Percentiles rank a stretch among this genome's conserved stretches.
These are phyloP conservation scores for Pachliopta kotzebuea DNA, from an alignment of 2,888 invertebrate species.

Conservation along the genomic window DNA sequence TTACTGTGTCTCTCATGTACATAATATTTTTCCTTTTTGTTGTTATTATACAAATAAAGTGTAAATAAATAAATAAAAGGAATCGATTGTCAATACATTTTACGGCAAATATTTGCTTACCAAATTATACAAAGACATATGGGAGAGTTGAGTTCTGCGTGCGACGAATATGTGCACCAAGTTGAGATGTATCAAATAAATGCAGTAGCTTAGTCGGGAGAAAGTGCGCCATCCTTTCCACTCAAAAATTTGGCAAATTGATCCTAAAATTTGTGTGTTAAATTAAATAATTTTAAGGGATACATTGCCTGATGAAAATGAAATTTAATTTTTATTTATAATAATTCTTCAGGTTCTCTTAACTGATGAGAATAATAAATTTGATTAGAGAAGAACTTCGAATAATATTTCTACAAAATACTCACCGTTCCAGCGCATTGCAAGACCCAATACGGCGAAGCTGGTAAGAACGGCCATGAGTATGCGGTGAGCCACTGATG, in stretches of 20 bases:
- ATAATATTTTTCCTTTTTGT: too few relatives aligned
- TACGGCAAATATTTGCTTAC: slow-evolving; percentile 31
- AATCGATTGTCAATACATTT: too few relatives aligned
- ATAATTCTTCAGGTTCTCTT: too few relatives aligned
- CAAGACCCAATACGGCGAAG: slow-evolving; percentile 15
- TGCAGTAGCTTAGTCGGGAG: slow-evolving; percentile 36
- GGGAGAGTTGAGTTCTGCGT: slow-evolving; percentile 30
- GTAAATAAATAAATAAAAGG: too few relatives aligned
- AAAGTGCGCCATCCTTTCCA: slow-evolving; percentile 38
- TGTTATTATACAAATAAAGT: too few relatives aligned
- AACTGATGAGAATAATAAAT: too few relatives aligned
- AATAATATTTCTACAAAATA: not conserved
- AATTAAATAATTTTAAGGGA: not conserved
- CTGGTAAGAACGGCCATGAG: slow-evolving; percentile 18
- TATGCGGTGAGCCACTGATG: slow-evolving; percentile 26
- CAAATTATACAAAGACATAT: slow-evolving; percentile 33
- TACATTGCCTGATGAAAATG: not conserved
- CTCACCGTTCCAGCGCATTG: slow-evolving; percentile 30
- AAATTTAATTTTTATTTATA: not conserved
- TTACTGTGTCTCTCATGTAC: too few relatives aligned
- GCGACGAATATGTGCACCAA: slow-evolving; percentile 34
- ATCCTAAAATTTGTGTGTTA: not conserved
- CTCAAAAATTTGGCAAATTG: slow-evolving; percentile 23
- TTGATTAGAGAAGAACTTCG: too few relatives aligned
- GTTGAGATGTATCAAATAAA: slow-evolving; percentile 35